Evolutionary conservation across 2,888 invertebrate species (phyloP), one percentile per base, ranked within the genome.

Genomic region (Monoplex corrugatus): DNA sequence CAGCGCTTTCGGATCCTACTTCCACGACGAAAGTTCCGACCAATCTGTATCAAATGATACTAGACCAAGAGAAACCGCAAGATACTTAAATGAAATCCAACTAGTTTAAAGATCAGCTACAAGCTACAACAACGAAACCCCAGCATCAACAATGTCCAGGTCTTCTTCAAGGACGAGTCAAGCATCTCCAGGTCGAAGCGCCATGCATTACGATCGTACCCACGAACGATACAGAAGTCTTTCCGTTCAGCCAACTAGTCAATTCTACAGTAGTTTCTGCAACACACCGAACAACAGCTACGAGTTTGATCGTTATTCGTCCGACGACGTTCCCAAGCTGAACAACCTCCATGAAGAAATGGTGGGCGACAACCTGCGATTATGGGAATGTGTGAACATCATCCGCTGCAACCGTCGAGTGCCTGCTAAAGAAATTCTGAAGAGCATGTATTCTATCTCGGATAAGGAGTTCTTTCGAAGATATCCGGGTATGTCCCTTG

Each of bases 331-430:
- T 0, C 87, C 87, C 5, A 8, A 10, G 68, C 83, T 88, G 82
- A 23, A 57, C 23, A 3, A 68, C 28, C 43, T 88, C n/a, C 57
- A 88, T 32, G 8, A 13, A 13, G 82, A 88, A 68, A 40, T 83
- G 68, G 10, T 80, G 50, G 38, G 3, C 10, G 83, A 88, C 88
- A 88, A 88, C 72, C 63, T 88, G 28, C 63, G 88, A 2, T 83
- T 88, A 63, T 88, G 88, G 88, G 88, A 88, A 28, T 88, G 88
- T 35, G 40, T 88, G 68, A 88, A 88, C 88, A 38, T 44, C n/a
- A 6, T 88, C 28, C 88, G 88, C 82, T 83, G 88, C 88, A 68
- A 10, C 32, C 10, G 63, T 8, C n/a, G 32, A 5, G 5, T n/a
- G 40, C 23, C 57, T 13, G 35, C 44, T 1, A 8, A 44, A 2